Conservation (phyloP, 2,888 invertebrate species). For the Drosophila meridiana region DNA sequence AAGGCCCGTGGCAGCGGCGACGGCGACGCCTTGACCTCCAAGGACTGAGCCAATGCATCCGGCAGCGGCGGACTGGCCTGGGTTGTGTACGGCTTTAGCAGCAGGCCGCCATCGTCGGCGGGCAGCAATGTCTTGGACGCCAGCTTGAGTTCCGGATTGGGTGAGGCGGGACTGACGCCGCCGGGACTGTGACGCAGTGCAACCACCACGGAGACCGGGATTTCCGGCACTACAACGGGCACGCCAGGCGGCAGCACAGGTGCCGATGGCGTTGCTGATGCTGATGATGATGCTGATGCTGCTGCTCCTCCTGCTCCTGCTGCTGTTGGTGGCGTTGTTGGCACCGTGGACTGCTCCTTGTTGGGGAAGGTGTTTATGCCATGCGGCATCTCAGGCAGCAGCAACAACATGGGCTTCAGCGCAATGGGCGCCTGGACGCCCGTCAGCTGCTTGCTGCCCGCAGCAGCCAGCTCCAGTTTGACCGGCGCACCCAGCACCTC, state of each 20-base stretch:
- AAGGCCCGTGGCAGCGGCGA: slow-evolving; percentile 45
- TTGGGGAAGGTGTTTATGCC: slow-evolving; percentile 14
- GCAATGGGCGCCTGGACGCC: slow-evolving; percentile 68
- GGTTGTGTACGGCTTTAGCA: slow-evolving; percentile 24
- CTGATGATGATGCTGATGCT: neutral
- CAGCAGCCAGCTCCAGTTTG: slow-evolving; percentile 52
- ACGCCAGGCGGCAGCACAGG: slow-evolving; percentile 52
- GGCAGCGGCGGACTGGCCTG: slow-evolving; percentile 16
- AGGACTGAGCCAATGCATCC: neutral
- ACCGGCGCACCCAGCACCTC: slow-evolving; percentile 56
- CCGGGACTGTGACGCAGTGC: slow-evolving; percentile 65
- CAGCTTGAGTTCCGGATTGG: slow-evolving; percentile 25
- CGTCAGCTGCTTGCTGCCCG: slow-evolving; percentile 43
- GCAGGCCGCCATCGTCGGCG: slow-evolving; percentile 24
- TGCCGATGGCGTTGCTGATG: neutral
- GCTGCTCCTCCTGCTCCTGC: neutral
- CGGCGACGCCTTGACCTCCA: slow-evolving; percentile 11
- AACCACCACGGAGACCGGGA: slow-evolving; percentile 79
- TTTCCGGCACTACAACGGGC: slow-evolving; percentile 79
- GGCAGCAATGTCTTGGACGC: slow-evolving; percentile 1
- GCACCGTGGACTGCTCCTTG: neutral
- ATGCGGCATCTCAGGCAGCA: slow-evolving; percentile 24
- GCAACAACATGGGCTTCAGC: slow-evolving; percentile 57
- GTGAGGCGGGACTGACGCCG: slow-evolving; percentile 43
- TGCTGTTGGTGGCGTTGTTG: slow-evolving; percentile 20